phyloP scores from a whole-genome alignment of 1,140 invertebrate genomes.

The Drosophila sproati region DNA sequence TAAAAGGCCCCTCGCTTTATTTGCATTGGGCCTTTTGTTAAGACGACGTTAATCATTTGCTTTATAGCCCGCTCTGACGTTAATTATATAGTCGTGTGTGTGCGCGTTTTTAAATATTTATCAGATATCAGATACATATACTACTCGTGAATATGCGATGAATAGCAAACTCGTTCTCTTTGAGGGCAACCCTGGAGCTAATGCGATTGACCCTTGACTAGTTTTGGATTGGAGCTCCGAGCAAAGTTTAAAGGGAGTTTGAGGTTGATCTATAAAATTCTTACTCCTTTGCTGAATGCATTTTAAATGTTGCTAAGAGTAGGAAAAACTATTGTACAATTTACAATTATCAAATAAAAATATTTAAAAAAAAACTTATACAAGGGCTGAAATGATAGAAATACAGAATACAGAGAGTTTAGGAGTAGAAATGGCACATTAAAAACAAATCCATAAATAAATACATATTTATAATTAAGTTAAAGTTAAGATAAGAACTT shows the following conservation, averaged over 20 bases:
- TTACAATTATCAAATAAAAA: too few species aligned
- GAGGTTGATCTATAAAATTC: not conserved
- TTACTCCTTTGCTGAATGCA: too few species aligned
- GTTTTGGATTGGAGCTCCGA: not conserved
- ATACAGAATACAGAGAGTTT: too few species aligned
- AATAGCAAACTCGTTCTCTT: constrained; percentile 56
- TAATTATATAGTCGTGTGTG: constrained; percentile 69
- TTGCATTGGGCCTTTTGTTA: constrained; percentile 56
- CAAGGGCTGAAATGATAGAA: too few species aligned
- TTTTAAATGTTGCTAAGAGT: too few species aligned
- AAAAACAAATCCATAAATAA: too few species aligned
- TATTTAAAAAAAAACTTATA: too few species aligned
- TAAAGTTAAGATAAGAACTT: too few species aligned
- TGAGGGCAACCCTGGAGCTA: constrained; percentile 9
- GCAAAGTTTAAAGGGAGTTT: not conserved
- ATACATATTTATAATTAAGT: too few species aligned
- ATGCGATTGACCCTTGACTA: constrained; percentile 46
- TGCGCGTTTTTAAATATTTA: constrained; percentile 66
- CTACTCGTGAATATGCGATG: constrained; percentile 11
- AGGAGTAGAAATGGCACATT: too few species aligned
- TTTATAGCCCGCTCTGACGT: constrained; percentile 59
- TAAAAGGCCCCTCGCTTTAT: constrained; percentile 30
- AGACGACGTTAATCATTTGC: constrained; percentile 68
- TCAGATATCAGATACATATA: constrained; percentile 27
- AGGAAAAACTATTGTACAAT: too few species aligned